phyloP scores from a whole-genome alignment of 2,113 vertebrate species.

The Ageneiosus marmoratus region DNA sequence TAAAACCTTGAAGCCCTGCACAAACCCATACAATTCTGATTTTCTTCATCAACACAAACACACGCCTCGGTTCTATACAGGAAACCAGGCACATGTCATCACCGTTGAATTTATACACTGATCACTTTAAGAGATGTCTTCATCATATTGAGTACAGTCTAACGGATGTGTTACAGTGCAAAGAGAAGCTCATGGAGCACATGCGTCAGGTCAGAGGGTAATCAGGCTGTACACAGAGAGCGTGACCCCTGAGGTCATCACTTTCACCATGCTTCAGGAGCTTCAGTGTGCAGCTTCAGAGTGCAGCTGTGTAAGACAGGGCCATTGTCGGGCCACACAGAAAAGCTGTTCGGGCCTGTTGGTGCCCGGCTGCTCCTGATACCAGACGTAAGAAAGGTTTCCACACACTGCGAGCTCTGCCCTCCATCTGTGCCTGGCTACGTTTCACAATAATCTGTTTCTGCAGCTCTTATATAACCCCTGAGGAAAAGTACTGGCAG shows the following conservation, averaged over 20 bases:
- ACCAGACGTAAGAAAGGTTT: slow-evolving; percentile 1
- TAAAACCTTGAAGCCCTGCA: background rate
- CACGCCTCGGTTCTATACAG: background rate
- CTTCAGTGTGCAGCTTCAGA: background rate
- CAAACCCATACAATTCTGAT: background rate
- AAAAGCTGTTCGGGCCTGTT: background rate
- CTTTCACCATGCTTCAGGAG: background rate
- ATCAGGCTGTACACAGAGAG: background rate
- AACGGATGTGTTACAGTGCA: background rate
- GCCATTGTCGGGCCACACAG: slow-evolving; percentile 1
- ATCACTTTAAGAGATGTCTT: background rate
- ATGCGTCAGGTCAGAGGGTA: slow-evolving; percentile 6
- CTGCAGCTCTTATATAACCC: background rate
- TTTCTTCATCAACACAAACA: background rate
- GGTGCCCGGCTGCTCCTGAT: slow-evolving; percentile 6
- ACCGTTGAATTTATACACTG: background rate
- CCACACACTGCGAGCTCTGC: background rate
- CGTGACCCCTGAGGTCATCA: slow-evolving; percentile 4
- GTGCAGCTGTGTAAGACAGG: background rate
- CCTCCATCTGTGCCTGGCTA: slow-evolving; percentile 4
- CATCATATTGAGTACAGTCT: background rate
- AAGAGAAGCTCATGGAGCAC: background rate
- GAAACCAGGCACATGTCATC: background rate
- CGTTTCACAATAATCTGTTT: slow-evolving; percentile 6
- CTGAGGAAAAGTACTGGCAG: background rate